Base-by-base conservation (phyloP, 1,140 invertebrate species). In the Zaprionus nigranus region DNA sequence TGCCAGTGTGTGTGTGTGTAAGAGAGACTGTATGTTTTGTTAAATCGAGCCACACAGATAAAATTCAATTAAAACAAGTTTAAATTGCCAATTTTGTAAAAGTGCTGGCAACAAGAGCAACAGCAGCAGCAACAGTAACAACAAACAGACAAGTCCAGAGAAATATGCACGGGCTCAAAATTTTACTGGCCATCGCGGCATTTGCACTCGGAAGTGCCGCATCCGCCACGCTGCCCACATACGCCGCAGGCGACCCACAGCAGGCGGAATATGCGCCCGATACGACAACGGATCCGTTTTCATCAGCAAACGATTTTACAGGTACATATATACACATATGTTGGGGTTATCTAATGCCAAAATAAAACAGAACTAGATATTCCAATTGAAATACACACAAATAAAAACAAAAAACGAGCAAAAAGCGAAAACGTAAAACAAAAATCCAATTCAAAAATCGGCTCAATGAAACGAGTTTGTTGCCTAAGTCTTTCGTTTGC, bases 11-110 rank as follows among this genome's bases (percentile, higher is more conserved):
- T 57, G 64, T 73, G 62, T 73, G 75, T 81, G 68, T 65, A 34
- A 34, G 30, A 34, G 9, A 34, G 68, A 69, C n/a, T 43, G 36
- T 62, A 17, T 20, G 54, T 36, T 43, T 26, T 62, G 51, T 69
- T 75, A 56, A 86, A 69, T 83, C 80, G 66, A 82, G 70, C 43
- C 69, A 73, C 76, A 77, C 73, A 68, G 62, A 59, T n/a, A 78
- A 53, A 75, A 88, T 81, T 84, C 78, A 81, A 88, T 88, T 84
- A 57, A 88, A 90, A 87, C 83, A 67, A 83, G 83, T 87, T 81
- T 87, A 87, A 57, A 70, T 78, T 78, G 69, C 69, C 69, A 78
- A 86, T 86, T 84, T 81, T 83, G 66, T 73, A 69, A 66, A 72
- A 82, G 54, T 57, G 49, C 58, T 57, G 65, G 28, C 36, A 56